Conservation (phyloP, 2,888 invertebrate genomes). For the Sphaerolaimus hirsutus region DNA sequence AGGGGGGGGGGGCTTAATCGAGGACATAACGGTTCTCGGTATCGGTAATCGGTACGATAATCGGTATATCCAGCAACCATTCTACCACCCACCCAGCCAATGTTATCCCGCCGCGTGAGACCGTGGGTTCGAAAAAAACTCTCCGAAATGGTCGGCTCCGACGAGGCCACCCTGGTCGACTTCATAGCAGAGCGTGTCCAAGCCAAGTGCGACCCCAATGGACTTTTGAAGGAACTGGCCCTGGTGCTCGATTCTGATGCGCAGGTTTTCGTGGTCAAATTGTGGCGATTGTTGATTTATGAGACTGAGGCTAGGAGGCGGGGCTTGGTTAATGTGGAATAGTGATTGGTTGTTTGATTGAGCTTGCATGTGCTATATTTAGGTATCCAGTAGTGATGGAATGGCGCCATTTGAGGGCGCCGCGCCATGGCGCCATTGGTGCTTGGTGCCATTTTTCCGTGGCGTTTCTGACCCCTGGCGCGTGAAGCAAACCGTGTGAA, state of each 20-base stretch:
- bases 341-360: too few relatives aligned
- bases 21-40: too few relatives aligned
- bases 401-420: too few relatives aligned
- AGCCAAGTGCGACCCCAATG: slow-evolving; percentile 69
- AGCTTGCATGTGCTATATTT: too few relatives aligned
- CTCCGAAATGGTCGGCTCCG: slow-evolving; percentile 90
- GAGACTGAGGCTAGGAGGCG: slow-evolving; percentile 95
- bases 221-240: slow-evolving; percentile 88
- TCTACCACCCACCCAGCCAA: slow-evolving; percentile 36
- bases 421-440: too few relatives aligned
- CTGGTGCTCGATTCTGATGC: slow-evolving; percentile 99
- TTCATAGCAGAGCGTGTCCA: slow-evolving; percentile 95
- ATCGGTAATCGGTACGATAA: background rate
- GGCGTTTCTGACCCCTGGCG: too few relatives aligned
- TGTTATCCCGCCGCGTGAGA: slow-evolving; percentile 80
- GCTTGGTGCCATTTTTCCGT: too few relatives aligned
- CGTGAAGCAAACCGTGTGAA: too few relatives aligned
- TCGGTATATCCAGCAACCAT: background rate
- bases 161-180: slow-evolving; percentile 89
- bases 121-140: slow-evolving; percentile 99
- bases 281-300: slow-evolving; percentile 97
- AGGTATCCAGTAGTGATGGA: too few relatives aligned
- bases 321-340: slow-evolving; percentile 64
- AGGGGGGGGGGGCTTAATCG: too few relatives aligned
- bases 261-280: slow-evolving; percentile 97